Percentiles rank a stretch among this genome's conserved stretches.
These are phyloP conservation scores for Donacobius atricapilla DNA, from an alignment of 2,113 vertebrate genomes.

Conservation along the genomic window DNA sequence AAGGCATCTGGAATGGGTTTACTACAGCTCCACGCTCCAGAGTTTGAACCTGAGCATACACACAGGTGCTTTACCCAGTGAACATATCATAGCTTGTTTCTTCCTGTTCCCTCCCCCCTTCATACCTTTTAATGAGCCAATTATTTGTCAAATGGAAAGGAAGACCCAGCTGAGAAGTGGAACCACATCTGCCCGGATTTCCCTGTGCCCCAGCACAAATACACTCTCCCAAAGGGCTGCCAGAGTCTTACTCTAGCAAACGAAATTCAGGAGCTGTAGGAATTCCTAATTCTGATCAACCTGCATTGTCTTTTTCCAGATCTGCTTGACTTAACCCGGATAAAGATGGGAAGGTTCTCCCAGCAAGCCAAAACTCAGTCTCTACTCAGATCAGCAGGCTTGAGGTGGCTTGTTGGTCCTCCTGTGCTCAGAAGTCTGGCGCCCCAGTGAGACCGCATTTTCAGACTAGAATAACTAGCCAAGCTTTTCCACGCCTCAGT, in stretches of 20 bases:
- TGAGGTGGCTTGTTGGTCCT: not conserved
- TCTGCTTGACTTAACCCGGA: not conserved
- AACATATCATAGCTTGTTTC: not conserved
- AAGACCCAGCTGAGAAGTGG: not conserved
- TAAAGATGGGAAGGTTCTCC: not conserved
- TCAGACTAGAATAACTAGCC: not conserved
- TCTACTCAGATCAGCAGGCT: not conserved
- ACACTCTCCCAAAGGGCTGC: not conserved
- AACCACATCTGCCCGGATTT: not conserved
- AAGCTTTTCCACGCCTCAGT: not conserved
- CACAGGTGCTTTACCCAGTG: not conserved
- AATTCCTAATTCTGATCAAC: not conserved
- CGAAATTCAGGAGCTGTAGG: not conserved
- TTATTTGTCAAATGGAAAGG: not conserved
- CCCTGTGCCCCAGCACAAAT: not conserved
- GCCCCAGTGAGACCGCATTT: not conserved
- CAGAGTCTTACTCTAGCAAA: not conserved
- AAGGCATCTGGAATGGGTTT: not conserved
- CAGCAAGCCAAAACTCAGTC: not conserved
- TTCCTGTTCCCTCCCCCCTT: not conserved
- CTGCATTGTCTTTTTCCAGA: not conserved
- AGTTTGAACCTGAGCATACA: not conserved
- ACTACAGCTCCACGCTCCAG: not conserved
- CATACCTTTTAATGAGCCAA: not conserved
- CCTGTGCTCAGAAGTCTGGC: not conserved